Base-by-base conservation (phyloP, 2,888 invertebrate genomes). In the Parapristionchus giblindavisi region DNA sequence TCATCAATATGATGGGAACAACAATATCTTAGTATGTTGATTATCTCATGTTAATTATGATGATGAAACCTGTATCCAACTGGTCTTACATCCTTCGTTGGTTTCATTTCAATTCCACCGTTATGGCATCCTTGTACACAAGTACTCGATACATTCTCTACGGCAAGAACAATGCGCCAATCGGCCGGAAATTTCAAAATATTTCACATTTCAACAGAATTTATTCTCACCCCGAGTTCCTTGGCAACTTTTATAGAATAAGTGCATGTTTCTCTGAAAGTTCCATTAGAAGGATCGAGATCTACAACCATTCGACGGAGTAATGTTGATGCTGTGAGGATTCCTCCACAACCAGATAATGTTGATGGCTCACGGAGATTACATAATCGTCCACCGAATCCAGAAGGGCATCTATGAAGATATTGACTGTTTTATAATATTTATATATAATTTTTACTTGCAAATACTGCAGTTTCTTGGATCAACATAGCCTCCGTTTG, bases 31-130 rank as follows among this genome's bases (percentile, higher is more conserved):
- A 40, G n/a, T n/a, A n/a, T n/a, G n/a, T n/a, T n/a, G n/a, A n/a
- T n/a, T n/a, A n/a, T n/a, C n/a, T n/a, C n/a, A n/a, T n/a, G n/a
- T n/a, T n/a, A n/a, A n/a, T n/a, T n/a, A n/a, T n/a, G n/a, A n/a
- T n/a, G n/a, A n/a, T n/a, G n/a, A n/a, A n/a, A 40, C 61, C 61
- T 29, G 34, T 61, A 61, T 38, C 61, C 61, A 29, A 61, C 38
- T 17, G 38, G 27, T 38, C 61, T 36, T 2, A 61, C 38, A 1
- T 38, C 38, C 3, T n/a, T 17, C 1, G 40, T 8, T 4, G 61
- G 61, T 27, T 61, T 61, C n/a, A 40, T 40, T 24, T 61, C 61
- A 3, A 61, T 5, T 24, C 61, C 61, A 14, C 61, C 61, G 24
- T 21, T 5, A 61, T 61, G 40, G 40, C 40, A 61, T 24, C 61